Evolutionary conservation across 2,113 vertebrate genomes (phyloP), one percentile per base, ranked within the genome.

Genomic region (Guaruba guarouba): DNA sequence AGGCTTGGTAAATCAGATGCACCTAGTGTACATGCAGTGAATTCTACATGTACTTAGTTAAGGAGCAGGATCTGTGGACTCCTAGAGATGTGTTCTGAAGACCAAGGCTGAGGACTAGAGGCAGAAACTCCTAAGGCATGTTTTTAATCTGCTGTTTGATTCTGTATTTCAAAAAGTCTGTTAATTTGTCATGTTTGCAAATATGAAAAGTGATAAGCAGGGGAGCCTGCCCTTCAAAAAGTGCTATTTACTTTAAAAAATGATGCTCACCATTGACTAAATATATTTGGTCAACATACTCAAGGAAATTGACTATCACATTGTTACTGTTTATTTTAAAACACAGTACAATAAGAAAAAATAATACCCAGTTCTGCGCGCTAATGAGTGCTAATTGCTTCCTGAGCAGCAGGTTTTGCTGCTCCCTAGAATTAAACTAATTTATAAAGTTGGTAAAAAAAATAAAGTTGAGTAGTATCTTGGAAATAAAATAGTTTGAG

Each of bases 391-490:
- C 25, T 91, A 95, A 87, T 82, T 92, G 37, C 66, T 89, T 87
- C 49, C 68, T 84, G 43, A 86, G 91, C 67, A 87, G 55, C 37
- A 82, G 43, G 28, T 63, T 96, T 76, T 92, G 41, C 64, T 55
- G 28, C 11, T 91, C 15, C 44, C 64, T 81, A 44, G 43, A 90
- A 87, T 82, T 71, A 76, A 81, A 74, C 16, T 91, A 71, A 82
- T 89, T 87, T 89, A 75, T 94, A 78, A 86, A 62, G 43, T 82
- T 91, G 91, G 84, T 85, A 29, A 84, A 73, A 69, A 89, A 89
- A 59, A 55, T 64, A 82, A 86, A 86, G 49, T 91, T 89, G 28
- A 71, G n/a, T 63, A 61, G 51, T 41, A 85, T 16, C 33, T 87
- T 90, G 43, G 15, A 80, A 82, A 35, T 69, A 46, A 84, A 77